phyloP scores from a whole-genome alignment of 2,888 invertebrate genomes.

The Ennomos quercinarius region DNA sequence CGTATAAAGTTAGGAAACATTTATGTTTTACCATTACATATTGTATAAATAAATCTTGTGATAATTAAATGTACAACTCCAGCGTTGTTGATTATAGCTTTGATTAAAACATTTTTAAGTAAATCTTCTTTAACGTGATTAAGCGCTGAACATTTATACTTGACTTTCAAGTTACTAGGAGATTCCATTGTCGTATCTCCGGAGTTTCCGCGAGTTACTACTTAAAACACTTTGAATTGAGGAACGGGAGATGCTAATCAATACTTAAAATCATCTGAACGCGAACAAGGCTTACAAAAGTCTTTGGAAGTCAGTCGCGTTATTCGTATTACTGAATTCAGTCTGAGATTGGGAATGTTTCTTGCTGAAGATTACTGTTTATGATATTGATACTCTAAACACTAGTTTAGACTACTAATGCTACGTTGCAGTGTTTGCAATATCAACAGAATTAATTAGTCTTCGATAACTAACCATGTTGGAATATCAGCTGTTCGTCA shows the following conservation, averaged over 20 bases:
- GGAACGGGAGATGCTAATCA: constrained; percentile 29
- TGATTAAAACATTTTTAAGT: constrained; percentile 55
- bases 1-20: constrained; percentile 14
- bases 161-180: constrained; percentile 34
- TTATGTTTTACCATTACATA: neutral
- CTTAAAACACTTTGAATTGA: constrained; percentile 29
- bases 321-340: constrained; percentile 3
- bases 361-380: no score
- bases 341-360: neutral
- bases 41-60: no score
- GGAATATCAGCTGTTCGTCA: no score
- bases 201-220: constrained; percentile 37
- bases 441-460: no score
- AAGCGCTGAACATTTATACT: constrained; percentile 42
- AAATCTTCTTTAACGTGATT: constrained; percentile 43
- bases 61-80: constrained; percentile 2
- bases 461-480: no score
- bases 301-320: neutral
- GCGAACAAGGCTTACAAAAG: constrained; percentile 3
- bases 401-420: no score
- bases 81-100: constrained; percentile 39
- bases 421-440: no score
- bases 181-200: constrained; percentile 44
- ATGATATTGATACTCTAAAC: no score
- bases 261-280: constrained; percentile 33